These are phyloP conservation scores for Cirrhinus mrigala DNA, from an alignment of 2,797 vertebrate genomes.

Conservation along the genomic window DNA sequence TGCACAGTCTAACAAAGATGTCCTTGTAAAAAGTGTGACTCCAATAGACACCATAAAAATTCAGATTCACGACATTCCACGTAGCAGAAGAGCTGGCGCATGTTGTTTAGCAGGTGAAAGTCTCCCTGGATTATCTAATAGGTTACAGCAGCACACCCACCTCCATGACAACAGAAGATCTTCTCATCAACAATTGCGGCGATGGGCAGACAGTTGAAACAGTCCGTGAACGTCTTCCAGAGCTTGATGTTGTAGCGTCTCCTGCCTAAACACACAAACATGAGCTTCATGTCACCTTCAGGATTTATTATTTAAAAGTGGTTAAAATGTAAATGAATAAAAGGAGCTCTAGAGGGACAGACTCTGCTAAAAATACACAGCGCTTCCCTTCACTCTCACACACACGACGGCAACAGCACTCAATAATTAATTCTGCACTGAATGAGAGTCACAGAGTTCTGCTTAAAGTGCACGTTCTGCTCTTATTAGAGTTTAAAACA, in stretches of 20 bases:
- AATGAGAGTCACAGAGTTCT: background rate
- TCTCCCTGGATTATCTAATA: slow-evolving; percentile 87
- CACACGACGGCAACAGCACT: background rate
- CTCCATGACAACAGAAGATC: slow-evolving; percentile 23
- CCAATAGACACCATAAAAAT: background rate
- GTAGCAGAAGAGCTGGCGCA: background rate
- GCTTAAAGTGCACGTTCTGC: background rate
- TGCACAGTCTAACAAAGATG: background rate
- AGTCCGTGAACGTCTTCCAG: slow-evolving; percentile 26
- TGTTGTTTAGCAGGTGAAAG: slow-evolving; percentile 80
- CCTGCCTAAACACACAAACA: slow-evolving; percentile 83
- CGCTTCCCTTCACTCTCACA: slow-evolving; percentile 26
- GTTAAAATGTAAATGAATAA: slow-evolving; percentile 15
- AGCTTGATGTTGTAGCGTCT: slow-evolving; percentile 83
- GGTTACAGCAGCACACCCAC: slow-evolving; percentile 74
- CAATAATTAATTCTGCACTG: slow-evolving; percentile 24
- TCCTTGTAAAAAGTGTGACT: background rate
- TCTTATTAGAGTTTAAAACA: slow-evolving; percentile 5
- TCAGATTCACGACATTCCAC: background rate
- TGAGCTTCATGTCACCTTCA: no score
- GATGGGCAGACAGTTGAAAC: slow-evolving; percentile 14
- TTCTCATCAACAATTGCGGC: background rate
- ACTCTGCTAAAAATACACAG: slow-evolving; percentile 47
- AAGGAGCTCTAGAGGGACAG: slow-evolving; percentile 36
- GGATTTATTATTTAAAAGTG: background rate